Percentiles rank a stretch among this genome's conserved stretches.
Evolutionary conservation across 2,888 invertebrate genomes (phyloP).

Genomic region (Drosophila silvestris): DNA sequence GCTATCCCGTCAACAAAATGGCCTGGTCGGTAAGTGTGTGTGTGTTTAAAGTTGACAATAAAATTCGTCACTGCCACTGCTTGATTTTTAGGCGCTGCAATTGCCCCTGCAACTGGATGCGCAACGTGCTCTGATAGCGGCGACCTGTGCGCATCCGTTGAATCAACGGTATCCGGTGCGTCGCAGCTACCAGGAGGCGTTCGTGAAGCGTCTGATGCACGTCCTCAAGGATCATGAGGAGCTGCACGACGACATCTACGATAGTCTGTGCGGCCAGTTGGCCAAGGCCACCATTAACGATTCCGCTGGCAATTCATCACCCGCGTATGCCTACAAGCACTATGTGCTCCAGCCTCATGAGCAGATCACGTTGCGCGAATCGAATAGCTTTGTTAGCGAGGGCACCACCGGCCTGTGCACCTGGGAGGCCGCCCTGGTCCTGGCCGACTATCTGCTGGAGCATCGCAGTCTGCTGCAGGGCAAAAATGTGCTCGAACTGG

Average conservation of each 20-base stretch:
- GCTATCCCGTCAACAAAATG: conserved; percentile 80
- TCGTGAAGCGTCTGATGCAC: conserved; percentile 89
- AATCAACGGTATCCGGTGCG: conserved; percentile 88
- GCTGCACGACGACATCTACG: conserved; percentile 89
- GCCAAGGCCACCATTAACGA: conserved; percentile 24
- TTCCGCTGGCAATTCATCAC: not conserved
- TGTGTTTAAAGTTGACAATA: not conserved
- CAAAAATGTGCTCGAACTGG: conserved; percentile 90
- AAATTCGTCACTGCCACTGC: not conserved
- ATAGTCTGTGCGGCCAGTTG: conserved; percentile 84
- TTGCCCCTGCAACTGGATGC: conserved; percentile 84
- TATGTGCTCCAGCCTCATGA: conserved; percentile 85
- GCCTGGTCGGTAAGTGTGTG: conserved; percentile 64
- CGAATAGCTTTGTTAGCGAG: conserved; percentile 89
- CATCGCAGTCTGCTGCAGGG: conserved; percentile 86
- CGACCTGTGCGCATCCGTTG: conserved; percentile 87
- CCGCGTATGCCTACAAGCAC: conserved; percentile 87
- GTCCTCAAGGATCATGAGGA: conserved; percentile 87
- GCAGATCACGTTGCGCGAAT: conserved; percentile 89
- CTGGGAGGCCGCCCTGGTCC: conserved; percentile 91
- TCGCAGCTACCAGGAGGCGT: conserved; percentile 87
- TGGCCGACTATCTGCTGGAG: conserved; percentile 90
- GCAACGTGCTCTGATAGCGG: conserved; percentile 87
- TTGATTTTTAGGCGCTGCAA: conserved; percentile 38
- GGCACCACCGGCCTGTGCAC: conserved; percentile 93